Evolutionary conservation across 2,797 vertebrate genomes (phyloP), one percentile per base, ranked within the genome.

Genomic region (Cirrhinus mrigala): DNA sequence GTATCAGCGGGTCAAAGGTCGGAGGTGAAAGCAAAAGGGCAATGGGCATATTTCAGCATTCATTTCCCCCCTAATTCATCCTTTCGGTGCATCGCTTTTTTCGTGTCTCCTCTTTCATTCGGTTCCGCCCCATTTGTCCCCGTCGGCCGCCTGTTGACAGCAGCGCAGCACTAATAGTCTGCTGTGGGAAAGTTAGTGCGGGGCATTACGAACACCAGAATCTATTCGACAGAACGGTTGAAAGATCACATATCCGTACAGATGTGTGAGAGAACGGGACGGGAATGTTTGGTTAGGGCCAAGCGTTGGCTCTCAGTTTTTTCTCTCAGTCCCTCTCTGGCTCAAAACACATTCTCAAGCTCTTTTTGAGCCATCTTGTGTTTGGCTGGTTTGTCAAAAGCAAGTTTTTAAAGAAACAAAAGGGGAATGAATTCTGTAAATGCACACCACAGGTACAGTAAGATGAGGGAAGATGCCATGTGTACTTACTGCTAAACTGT

Each of bases 21-120:
- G 91, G 87, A 90, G 93, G 91, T 93, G 69, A 85, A 89, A 83
- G 87, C 83, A 88, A 89, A 89, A 92, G 92, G 91, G 90, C 89
- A 93, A 91, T 87, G 88, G 89, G 88, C 88, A 90, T 93, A 92
- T 93, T 93, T 94, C 92, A 93, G 92, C 92, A 94, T 92, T 92
- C 77, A 91, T 94, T 94, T 95, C 91, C 91, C 89, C 90, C 90
- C 88, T 91, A 89, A 89, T 91, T 90, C 89, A 90, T 92, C 93
- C 90, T 88, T 87, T 89, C 56, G 87, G 86, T 89, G 87, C 86
- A 91, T 91, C 71, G 84, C 89, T 89, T 85, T 91, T 73, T 87
- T 89, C 87, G 77, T 84, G 91, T 86, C 87, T 88, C 86, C 88
- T 91, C 91, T 88, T 90, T 91, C 86, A 87, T 85, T 85, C 52